Conservation (phyloP, 1,140 invertebrate genomes). For the Zaprionus taronus region DNA sequence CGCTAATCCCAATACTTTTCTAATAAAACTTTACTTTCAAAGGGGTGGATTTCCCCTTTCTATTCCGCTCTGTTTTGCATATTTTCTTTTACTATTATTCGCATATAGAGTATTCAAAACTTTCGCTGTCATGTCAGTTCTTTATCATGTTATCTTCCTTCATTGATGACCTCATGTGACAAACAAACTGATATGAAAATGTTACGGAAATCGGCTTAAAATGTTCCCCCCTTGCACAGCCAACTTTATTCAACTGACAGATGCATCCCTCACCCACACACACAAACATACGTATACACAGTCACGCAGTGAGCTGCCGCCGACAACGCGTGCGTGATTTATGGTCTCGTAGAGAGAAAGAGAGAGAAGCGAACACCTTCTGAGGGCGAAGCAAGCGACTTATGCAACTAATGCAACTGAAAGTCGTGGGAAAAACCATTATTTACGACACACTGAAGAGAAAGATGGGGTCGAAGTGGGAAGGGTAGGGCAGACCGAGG, state of each 20-base stretch:
- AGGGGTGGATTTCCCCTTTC: no score
- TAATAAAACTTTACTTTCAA: no score
- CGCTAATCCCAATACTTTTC: no score
- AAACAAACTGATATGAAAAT: conserved; percentile 47
- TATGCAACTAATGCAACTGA: conserved; percentile 75
- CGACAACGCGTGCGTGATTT: conserved; percentile 64
- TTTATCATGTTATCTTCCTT: conserved; percentile 20
- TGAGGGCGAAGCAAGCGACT: conserved; percentile 31
- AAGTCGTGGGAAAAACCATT: conserved; percentile 58
- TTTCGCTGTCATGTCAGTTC: background rate
- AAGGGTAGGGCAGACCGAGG: background rate
- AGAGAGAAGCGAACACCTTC: conserved; percentile 40
- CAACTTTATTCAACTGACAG: conserved; percentile 8
- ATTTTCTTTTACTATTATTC: background rate
- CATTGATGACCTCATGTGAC: conserved; percentile 56
- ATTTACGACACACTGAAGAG: conserved; percentile 58
- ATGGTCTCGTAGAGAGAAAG: conserved; percentile 42
- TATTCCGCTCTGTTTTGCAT: no score
- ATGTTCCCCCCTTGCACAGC: conserved; percentile 40
- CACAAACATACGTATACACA: background rate
- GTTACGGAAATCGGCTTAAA: conserved; percentile 74
- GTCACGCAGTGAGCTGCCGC: conserved; percentile 15
- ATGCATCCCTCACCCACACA: background rate
- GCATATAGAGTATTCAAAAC: background rate
- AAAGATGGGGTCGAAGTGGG: background rate